Evolutionary conservation across 92 coral and sea anemone species (phyloP), one percentile per base, ranked within the genome.

Genomic region (Epizoanthus scotinus): DNA sequence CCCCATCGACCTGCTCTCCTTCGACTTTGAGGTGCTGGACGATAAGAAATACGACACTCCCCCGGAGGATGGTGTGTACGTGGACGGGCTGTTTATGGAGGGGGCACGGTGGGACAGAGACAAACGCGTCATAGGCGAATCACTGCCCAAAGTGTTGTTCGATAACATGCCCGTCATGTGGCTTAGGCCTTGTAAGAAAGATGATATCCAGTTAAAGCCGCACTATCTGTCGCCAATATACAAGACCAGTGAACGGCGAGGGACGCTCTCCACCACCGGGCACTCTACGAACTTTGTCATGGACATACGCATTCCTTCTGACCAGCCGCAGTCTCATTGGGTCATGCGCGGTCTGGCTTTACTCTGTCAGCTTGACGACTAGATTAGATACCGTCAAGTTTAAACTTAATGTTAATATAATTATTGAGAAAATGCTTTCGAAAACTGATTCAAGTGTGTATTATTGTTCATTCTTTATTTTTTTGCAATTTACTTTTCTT

Each of bases 281-380:
- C 99, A 96, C 87, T 96, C 99, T 4, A 96, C 99, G 21, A 96
- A 96, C 97, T 96, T 96, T 53, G 99, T 96, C 42, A 96, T 96
- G 98, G 99, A 96, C 86, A 87, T 96, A 87, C 99, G 99, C 84
- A 91, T 96, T 73, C 99, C 98, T 5, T 93, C 99, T 34, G 97
- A 96, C 85, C 96, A 91, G 93, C 99, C 99, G 82, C 98, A 83
- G 84, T 90, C 97, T 56, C 99, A 96, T 73, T 96, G 99, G 99
- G 80, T 96, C 84, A 96, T 93, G 98, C 99, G 99, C 83, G 99
- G 99, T 70, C 98, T 96, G 18, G 99, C 99, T 38, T 81, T 96
- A 57, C 85, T 96, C 63, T 96, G 99, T 68, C 99, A 96, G 85
- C 88, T 96, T 44, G 99, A 96, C 86, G 94, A 94, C 79, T 94